Evolutionary conservation across 2,888 invertebrate species (phyloP).

Genomic region (Plebejus melissa): DNA sequence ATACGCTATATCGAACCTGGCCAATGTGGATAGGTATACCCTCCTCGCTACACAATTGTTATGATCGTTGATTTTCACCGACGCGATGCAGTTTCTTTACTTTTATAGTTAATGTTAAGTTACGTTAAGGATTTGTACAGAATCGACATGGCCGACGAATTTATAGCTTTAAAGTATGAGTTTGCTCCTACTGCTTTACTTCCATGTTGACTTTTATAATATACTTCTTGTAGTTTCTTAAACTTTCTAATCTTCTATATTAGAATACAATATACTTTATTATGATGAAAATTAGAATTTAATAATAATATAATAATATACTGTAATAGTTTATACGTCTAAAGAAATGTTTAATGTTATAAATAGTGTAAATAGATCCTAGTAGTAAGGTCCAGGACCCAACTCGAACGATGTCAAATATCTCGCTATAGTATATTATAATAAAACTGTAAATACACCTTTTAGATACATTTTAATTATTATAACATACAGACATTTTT

Average conservation of each 20-base stretch:
- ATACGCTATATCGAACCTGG: background rate
- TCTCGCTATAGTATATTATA: background rate
- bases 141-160: background rate
- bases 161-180: constrained; percentile 10
- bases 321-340: background rate
- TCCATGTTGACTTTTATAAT: background rate
- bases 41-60: background rate
- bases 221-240: background rate
- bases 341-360: background rate
- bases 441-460: constrained; percentile 1
- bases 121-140: constrained; percentile 7
- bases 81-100: background rate
- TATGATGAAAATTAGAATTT: background rate
- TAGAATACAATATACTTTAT: background rate
- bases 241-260: background rate
- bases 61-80: background rate
- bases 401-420: background rate
- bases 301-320: background rate
- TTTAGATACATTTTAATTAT: background rate
- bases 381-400: background rate
- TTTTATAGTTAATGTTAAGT: background rate
- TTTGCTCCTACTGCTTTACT: background rate
- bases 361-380: background rate
- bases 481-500: background rate
- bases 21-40: background rate